Conservation (phyloP, 1,140 invertebrate genomes). For the Caenorhabditis brenneri region DNA sequence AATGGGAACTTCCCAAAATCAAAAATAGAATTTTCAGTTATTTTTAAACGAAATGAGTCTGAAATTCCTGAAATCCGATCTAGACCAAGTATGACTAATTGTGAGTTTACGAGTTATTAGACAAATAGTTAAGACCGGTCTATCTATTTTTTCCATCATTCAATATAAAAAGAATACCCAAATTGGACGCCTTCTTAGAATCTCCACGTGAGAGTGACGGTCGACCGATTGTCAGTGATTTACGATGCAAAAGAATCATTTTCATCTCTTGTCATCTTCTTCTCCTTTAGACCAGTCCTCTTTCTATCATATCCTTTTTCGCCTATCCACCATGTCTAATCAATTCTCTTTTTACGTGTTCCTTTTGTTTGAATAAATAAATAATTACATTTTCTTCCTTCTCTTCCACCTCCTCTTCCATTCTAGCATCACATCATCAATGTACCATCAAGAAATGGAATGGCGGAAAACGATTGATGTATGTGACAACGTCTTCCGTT, state of each 20-base stretch:
- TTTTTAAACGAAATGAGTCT: too few relatives aligned
- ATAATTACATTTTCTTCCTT: background rate
- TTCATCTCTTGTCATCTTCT: background rate
- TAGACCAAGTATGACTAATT: too few relatives aligned
- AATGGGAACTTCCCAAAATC: too few relatives aligned
- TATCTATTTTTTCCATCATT: background rate
- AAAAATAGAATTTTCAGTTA: too few relatives aligned
- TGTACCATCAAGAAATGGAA: background rate
- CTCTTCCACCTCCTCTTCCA: background rate
- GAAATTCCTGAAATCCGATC: too few relatives aligned
- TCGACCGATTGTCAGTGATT: background rate
- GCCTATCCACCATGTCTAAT: background rate
- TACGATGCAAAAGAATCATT: background rate
- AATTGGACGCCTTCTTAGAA: background rate
- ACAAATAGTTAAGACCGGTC: background rate
- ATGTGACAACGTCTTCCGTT: slow-evolving; percentile 25
- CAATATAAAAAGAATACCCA: background rate
- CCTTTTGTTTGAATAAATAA: slow-evolving; percentile 41
- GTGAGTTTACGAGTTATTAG: background rate
- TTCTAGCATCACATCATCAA: background rate
- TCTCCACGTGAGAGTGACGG: background rate
- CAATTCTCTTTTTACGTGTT: slow-evolving; percentile 35
- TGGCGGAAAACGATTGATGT: slow-evolving; percentile 30
- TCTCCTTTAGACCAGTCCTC: background rate
- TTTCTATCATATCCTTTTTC: background rate